Conservation (phyloP, 2,113 vertebrate species). For the Centropristis striata region DNA sequence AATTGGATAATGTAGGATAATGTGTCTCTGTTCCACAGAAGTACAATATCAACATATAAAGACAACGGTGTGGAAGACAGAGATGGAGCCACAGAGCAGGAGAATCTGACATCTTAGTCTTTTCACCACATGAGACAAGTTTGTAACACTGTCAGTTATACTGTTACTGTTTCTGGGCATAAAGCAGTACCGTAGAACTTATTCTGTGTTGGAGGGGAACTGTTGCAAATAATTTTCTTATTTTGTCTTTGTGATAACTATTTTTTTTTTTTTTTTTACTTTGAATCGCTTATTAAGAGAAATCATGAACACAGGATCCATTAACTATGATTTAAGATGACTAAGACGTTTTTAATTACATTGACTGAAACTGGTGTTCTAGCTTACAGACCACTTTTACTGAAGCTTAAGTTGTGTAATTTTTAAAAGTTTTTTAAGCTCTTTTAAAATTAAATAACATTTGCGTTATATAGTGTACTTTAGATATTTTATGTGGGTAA, state of each 20-base stretch:
- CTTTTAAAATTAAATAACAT: neutral
- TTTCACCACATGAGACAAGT: neutral
- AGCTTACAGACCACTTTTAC: neutral
- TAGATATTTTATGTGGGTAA: neutral
- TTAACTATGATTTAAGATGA: neutral
- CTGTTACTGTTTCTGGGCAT: no score
- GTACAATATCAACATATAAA: neutral
- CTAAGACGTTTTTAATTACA: neutral
- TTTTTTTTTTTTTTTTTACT: neutral
- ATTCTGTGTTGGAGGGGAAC: neutral
- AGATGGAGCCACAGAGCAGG: constrained; percentile 3
- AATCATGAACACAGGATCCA: neutral
- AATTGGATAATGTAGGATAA: neutral
- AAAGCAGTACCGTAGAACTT: neutral
- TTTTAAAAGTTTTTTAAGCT: neutral
- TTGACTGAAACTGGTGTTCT: neutral
- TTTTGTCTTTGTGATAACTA: neutral
- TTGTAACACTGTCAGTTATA: neutral
- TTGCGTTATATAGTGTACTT: neutral
- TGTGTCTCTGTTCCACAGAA: constrained; percentile 26
- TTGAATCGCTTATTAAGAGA: neutral
- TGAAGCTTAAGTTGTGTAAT: neutral
- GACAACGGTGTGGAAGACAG: constrained; percentile 3
- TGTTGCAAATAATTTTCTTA: neutral
- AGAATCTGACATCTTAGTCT: neutral